Percentiles rank a stretch among this genome's conserved stretches.
Evolutionary conservation across 2,888 invertebrate species (phyloP).

Genomic region (Amphimallon solstitiale): DNA sequence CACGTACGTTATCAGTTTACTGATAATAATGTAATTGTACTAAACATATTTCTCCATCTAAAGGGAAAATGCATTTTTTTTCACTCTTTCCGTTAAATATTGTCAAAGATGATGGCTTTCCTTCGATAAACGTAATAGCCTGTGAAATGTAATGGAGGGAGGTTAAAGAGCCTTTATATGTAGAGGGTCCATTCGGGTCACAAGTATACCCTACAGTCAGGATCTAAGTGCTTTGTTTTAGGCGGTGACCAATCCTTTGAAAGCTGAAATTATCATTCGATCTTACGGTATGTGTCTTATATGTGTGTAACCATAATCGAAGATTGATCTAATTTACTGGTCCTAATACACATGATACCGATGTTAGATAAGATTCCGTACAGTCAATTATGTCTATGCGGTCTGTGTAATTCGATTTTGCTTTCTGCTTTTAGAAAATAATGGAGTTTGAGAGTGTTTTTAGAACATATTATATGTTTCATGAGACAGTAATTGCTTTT

Average conservation of each 20-base stretch:
- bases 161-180: slow-evolving; percentile 25
- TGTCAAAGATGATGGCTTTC: slow-evolving; percentile 23
- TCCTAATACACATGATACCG: slow-evolving; percentile 13
- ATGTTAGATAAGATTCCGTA: slow-evolving; percentile 22
- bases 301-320: slow-evolving; percentile 10
- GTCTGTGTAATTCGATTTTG: slow-evolving; percentile 9
- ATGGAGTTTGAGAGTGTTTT: too few species aligned
- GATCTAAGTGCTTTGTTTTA: slow-evolving; percentile 29
- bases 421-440: too few species aligned
- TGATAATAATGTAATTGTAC: background rate
- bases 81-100: slow-evolving; percentile 19
- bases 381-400: slow-evolving; percentile 26
- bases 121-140: slow-evolving; percentile 30
- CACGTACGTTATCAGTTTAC: background rate
- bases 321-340: slow-evolving; percentile 22
- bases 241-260: slow-evolving; percentile 24
- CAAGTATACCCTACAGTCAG: slow-evolving; percentile 17
- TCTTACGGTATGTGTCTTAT: slow-evolving; percentile 2
- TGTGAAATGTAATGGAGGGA: slow-evolving; percentile 28
- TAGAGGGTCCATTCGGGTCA: slow-evolving; percentile 14
- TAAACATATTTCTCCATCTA: slow-evolving; percentile 9
- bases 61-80: slow-evolving; percentile 2
- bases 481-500: too few species aligned
- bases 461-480: too few species aligned
- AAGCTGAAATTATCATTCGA: slow-evolving; percentile 31